Conservation (phyloP, 2,113 vertebrate species). For the Monarcha castaneiventris region DNA sequence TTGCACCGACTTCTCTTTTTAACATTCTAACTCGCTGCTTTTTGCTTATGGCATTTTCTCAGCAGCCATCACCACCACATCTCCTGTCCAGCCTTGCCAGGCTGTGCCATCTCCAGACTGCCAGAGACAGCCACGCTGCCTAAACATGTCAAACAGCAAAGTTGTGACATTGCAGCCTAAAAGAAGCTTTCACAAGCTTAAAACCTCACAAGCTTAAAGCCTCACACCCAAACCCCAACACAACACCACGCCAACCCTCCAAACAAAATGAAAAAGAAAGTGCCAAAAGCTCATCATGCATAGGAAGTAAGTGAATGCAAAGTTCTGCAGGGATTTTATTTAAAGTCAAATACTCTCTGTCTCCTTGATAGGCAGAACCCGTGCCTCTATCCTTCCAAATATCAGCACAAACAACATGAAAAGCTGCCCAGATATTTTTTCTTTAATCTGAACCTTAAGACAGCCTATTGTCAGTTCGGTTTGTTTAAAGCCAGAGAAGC, state of each 20-base stretch:
- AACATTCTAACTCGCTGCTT: not conserved
- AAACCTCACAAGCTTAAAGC: not conserved
- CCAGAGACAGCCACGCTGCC: not conserved
- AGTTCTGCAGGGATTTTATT: not conserved
- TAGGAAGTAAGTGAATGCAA: not conserved
- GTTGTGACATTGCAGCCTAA: not conserved
- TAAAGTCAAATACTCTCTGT: not conserved
- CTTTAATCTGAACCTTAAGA: slow-evolving; percentile 7
- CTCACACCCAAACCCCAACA: not conserved
- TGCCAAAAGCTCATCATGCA: not conserved
- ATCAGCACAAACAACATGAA: not conserved
- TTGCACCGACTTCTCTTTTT: accelerated
- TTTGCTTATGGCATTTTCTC: not conserved
- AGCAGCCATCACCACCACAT: not conserved
- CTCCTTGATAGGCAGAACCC: not conserved
- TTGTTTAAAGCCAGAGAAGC: not conserved
- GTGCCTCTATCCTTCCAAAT: not conserved
- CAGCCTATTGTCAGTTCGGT: not conserved
- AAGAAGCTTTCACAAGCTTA: not conserved
- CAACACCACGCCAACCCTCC: not conserved
- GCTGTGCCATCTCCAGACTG: not conserved
- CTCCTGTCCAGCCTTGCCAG: not conserved
- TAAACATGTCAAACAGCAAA: not conserved
- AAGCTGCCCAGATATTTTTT: not conserved
- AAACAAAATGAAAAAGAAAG: not conserved